Percentiles rank a stretch among this genome's conserved stretches.
phyloP scores from a whole-genome alignment of 2,113 vertebrate genomes.

The Leucosticte australis region DNA sequence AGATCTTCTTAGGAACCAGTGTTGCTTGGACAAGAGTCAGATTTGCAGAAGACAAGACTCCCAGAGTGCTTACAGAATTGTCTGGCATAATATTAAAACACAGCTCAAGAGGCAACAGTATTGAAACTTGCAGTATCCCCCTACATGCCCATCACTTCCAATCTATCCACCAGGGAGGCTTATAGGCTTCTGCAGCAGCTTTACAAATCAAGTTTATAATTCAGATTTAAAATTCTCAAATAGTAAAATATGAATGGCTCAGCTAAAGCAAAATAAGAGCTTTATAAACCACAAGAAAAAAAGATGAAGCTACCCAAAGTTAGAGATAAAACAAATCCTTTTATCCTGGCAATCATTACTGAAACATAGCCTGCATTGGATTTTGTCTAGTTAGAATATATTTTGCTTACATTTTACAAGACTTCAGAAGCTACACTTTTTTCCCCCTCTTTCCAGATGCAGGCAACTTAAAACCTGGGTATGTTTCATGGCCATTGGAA shows the following conservation, averaged over 20 bases:
- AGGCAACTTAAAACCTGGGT: background rate
- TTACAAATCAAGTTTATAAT: background rate
- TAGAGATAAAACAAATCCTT: background rate
- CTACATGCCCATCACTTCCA: accelerated
- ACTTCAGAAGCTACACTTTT: background rate
- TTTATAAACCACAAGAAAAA: background rate
- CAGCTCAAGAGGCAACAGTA: background rate
- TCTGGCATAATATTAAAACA: background rate
- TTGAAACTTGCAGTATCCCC: background rate
- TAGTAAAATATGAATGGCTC: background rate
- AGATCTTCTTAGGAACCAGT: background rate
- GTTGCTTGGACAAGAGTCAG: background rate
- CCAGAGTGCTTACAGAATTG: background rate
- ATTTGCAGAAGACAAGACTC: background rate
- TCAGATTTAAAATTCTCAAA: background rate
- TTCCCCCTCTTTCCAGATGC: background rate
- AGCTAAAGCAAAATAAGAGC: background rate
- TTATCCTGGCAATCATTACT: background rate
- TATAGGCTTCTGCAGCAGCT: background rate
- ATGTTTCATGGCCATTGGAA: background rate
- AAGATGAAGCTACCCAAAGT: background rate
- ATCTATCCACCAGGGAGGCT: accelerated
- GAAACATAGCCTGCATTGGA: background rate
- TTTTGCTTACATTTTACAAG: background rate
- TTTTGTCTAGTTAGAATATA: background rate